These are phyloP conservation scores for Drosophila longiperda DNA, from an alignment of 2,888 invertebrate species.

Conservation along the genomic window DNA sequence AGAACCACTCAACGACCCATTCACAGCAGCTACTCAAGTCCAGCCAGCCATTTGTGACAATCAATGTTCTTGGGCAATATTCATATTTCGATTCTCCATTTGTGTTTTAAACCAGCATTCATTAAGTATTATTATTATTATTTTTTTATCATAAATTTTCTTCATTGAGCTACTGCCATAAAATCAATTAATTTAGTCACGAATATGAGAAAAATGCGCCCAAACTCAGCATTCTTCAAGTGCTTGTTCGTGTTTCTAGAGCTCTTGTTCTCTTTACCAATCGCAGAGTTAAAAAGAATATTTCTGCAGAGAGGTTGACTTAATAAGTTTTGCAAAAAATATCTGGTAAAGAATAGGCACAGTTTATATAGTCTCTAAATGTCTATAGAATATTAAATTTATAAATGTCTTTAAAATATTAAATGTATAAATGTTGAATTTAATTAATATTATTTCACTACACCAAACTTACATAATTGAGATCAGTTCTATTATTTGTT, in stretches of 20 bases:
- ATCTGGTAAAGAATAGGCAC: background rate
- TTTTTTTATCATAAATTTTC: conserved; percentile 2
- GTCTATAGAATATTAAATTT: background rate
- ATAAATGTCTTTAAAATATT: background rate
- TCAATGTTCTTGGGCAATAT: conserved; percentile 50
- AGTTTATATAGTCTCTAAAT: background rate
- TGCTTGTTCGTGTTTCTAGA: conserved; percentile 75
- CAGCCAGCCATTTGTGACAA: conserved; percentile 50
- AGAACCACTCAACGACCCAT: conserved; percentile 54
- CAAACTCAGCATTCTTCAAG: conserved; percentile 52
- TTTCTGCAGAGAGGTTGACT: conserved; percentile 35
- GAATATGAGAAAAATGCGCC: conserved; percentile 49
- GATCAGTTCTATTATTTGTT: background rate
- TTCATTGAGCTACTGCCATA: conserved; percentile 42
- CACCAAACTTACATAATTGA: background rate
- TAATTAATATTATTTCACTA: background rate
- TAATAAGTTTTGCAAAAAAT: conserved; percentile 22
- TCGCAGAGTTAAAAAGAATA: conserved; percentile 34
- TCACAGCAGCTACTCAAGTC: conserved; percentile 43
- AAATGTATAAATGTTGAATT: background rate
- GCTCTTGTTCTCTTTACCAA: conserved; percentile 45
- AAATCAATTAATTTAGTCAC: conserved; percentile 71
- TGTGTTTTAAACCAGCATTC: conserved; percentile 44
- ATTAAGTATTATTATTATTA: conserved; percentile 29
- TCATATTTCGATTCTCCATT: conserved; percentile 32